Evolutionary conservation across 2,113 vertebrate species (phyloP).

Genomic region (Sceloporus undulatus): DNA sequence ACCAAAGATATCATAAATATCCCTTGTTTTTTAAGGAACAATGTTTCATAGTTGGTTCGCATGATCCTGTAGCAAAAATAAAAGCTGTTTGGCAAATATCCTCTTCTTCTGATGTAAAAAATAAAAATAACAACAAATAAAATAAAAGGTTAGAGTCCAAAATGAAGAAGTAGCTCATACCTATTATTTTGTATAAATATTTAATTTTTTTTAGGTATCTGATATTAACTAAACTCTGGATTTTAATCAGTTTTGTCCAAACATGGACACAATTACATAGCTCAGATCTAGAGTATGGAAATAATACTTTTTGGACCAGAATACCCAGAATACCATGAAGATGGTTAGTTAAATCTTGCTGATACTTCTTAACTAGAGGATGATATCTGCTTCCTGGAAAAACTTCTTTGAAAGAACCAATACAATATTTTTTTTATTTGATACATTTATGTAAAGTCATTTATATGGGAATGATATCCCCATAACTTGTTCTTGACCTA

Average conservation of each 20-base stretch:
- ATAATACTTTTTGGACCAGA: no score
- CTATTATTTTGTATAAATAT: not conserved
- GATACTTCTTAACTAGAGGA: no score
- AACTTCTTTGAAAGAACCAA: no score
- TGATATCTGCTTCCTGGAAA: no score
- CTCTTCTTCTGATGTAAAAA: not conserved
- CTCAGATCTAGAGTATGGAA: no score
- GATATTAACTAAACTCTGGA: not conserved
- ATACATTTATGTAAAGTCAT: no score
- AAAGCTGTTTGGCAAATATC: not conserved
- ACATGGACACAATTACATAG: not conserved
- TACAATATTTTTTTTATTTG: no score
- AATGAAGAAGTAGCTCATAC: no score
- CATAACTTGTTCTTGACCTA: no score
- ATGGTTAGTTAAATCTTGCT: no score
- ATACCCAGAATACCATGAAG: no score
- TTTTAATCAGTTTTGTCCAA: constrained; percentile 23
- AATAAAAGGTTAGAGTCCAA: not conserved
- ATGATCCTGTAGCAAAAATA: not conserved
- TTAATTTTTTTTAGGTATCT: constrained; percentile 16
- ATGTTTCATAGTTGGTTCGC: not conserved
- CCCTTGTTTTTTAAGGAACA: not conserved
- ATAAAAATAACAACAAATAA: not conserved
- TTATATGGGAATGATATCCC: no score
- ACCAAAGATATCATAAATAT: constrained; percentile 29